phyloP scores from a whole-genome alignment of 30 jellyfish, hydroid and myxozoan species.

The Turritopsis dohrnii region DNA sequence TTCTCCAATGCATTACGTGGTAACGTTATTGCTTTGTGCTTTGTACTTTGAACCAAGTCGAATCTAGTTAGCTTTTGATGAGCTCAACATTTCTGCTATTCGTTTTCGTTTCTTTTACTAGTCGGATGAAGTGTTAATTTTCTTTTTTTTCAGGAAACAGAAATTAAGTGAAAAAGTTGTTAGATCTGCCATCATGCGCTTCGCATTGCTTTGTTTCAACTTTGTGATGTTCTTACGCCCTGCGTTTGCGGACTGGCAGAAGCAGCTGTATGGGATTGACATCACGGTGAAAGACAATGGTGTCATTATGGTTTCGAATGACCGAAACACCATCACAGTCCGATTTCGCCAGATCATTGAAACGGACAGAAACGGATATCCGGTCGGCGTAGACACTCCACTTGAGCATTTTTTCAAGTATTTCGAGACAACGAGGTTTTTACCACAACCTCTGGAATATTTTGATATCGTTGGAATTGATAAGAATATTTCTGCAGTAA shows the following conservation, averaged over 20 bases:
- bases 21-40: too few species aligned
- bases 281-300: slow-evolving; percentile 2
- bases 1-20: too few species aligned
- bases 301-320: slow-evolving; percentile 15
- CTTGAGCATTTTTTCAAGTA: background rate
- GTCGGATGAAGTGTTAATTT: too few species aligned
- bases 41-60: too few species aligned
- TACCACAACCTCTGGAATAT: background rate
- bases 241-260: slow-evolving; percentile 17
- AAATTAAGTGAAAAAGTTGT: too few species aligned
- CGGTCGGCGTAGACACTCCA: background rate
- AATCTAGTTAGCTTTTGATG: too few species aligned
- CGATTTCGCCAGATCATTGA: slow-evolving; percentile 1
- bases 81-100: too few species aligned
- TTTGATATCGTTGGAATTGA: background rate
- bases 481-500: slow-evolving; percentile 17
- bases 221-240: background rate
- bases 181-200: background rate
- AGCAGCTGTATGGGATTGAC: background rate
- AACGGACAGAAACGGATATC: background rate
- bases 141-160: background rate
- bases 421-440: background rate
- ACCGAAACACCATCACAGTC: background rate
- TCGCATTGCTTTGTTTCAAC: background rate
- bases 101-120: too few species aligned